Evolutionary conservation across 2,113 vertebrate species (phyloP), one percentile per base, ranked within the genome.

Genomic region (Vulpes lagopus): DNA sequence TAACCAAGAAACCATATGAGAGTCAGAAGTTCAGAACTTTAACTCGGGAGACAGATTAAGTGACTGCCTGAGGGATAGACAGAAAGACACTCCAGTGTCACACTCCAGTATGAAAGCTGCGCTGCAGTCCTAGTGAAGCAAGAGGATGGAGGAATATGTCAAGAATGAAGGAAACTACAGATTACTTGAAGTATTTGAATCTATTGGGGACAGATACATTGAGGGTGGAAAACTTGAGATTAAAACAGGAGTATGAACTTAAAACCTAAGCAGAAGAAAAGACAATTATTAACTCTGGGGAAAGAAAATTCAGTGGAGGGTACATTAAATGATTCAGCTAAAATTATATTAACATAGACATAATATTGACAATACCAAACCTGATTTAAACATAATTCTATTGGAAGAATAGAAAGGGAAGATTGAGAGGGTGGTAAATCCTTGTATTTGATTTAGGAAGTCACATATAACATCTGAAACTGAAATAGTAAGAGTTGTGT

Each of bases 191-290:
- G 3, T 65, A 93, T 86, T 88, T 94, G 27, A 90, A 81, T 27
- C 55, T 49, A 27, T 15, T 81, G 35, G 81, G 25, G 15, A 82
- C n/a, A 73, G 25, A 83, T 53, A 32, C 7, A 43, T 5, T 20
- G 94, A n/a, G 15, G 5, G 20, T 64, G 65, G 27, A 87, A 85
- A 95, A 10, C 2, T 14, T 55, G 74, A 23, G 10, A 59, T 82
- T 84, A 57, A 69, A 88, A 57, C 35, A 83, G 12, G 23, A 12
- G 10, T 67, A 73, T 80, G 16, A 35, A 79, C 16, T 88, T 35
- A 53, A 89, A 91, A 92, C 20, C 12, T 9, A 73, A 96, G 35
- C 55, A 90, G 95, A 89, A 30, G 35, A 57, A 91, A 22, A 79
- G 22, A 65, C 30, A 59, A 64, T 43, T 60, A 71, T 59, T 15